Evolutionary conservation across 2,113 vertebrate species (phyloP).

Genomic region (Ophiodon elongatus): DNA sequence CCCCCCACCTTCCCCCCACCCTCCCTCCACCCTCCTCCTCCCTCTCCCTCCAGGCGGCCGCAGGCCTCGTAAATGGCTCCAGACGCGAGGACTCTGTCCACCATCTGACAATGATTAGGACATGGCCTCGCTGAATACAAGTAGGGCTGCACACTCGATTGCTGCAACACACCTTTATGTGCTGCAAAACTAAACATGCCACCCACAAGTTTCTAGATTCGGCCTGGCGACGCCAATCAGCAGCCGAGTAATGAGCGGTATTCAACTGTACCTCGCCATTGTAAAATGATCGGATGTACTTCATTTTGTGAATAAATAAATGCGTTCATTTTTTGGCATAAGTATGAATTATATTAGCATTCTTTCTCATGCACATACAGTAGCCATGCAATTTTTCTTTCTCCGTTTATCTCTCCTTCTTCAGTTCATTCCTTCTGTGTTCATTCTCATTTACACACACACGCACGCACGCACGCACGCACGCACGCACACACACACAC

Average conservation of each 20-base stretch:
- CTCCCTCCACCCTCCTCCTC: too few relatives aligned
- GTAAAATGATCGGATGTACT: neutral
- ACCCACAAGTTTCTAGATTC: slow-evolving; percentile 58
- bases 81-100: slow-evolving; percentile 73
- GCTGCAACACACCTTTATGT: slow-evolving; percentile 71
- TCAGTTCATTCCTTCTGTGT: slow-evolving; percentile 11
- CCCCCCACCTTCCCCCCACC: neutral
- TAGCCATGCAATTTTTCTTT: neutral
- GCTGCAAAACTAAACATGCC: slow-evolving; percentile 66
- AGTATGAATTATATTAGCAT: neutral
- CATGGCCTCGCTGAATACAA: slow-evolving; percentile 51
- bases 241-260: neutral
- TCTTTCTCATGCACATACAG: slow-evolving; percentile 8
- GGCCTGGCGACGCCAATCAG: slow-evolving; percentile 34
- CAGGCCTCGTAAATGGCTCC: slow-evolving; percentile 76
- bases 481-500: neutral
- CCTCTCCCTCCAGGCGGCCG: slow-evolving; percentile 56
- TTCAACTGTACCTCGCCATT: neutral
- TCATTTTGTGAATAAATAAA: neutral
- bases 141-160: slow-evolving; percentile 64
- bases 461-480: slow-evolving; percentile 12
- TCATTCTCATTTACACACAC: slow-evolving; percentile 12
- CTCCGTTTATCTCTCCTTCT: neutral
- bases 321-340: neutral
- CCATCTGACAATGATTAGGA: slow-evolving; percentile 82